Conservation (phyloP, 2,888 invertebrate species). For the Dryobota labecula region DNA sequence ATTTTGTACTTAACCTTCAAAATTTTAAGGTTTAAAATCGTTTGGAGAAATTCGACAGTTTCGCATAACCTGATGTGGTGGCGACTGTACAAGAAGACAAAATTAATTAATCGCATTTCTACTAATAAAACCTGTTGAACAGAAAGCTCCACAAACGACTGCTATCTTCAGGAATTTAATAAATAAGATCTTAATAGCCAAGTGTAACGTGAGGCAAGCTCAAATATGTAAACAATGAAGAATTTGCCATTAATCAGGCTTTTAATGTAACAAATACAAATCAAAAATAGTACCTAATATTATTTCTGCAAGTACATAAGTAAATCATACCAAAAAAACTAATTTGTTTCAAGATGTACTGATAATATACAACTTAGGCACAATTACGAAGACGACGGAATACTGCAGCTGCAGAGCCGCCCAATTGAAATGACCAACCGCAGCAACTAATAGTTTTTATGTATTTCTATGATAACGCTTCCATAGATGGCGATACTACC, state of each 20-base stretch:
- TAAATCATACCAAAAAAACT: conserved; percentile 27
- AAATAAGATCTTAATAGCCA: not conserved
- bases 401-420: not conserved
- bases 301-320: conserved; percentile 22
- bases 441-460: not conserved
- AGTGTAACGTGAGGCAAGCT: not conserved
- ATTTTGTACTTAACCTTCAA: too few species aligned
- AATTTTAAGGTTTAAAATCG: too few species aligned
- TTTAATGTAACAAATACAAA: not conserved
- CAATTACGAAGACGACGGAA: not conserved
- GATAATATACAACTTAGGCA: not conserved
- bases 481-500: not conserved
- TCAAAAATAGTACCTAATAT: not conserved
- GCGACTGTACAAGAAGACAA: not conserved
- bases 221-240: not conserved
- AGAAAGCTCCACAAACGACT: not conserved
- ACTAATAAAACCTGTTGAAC: not conserved
- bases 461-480: not conserved
- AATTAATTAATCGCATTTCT: not conserved
- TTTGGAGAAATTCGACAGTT: too few species aligned
- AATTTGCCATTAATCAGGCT: not conserved
- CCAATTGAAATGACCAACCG: not conserved
- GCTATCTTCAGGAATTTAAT: not conserved
- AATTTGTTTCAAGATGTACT: conserved; percentile 9
- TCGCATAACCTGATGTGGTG: too few species aligned